Conservation (phyloP, 2,113 vertebrate species). For the Excalfactoria chinensis region DNA sequence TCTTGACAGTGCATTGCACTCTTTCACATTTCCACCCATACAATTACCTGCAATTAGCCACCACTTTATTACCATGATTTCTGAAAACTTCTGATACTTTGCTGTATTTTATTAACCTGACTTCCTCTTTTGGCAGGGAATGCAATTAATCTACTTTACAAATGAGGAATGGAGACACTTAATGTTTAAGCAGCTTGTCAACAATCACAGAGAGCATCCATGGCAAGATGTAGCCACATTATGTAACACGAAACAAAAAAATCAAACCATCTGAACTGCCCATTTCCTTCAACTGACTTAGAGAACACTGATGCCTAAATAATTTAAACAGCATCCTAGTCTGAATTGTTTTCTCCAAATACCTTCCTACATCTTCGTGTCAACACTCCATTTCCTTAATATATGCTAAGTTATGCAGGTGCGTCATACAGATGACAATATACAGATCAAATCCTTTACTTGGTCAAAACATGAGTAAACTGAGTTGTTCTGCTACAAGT, state of each 20-base stretch:
- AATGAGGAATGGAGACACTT: not conserved
- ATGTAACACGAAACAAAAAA: not conserved
- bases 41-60: not conserved
- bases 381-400: not conserved
- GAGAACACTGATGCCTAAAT: not conserved
- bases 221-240: not conserved
- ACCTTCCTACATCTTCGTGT: not conserved
- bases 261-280: rapidly evolving
- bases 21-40: not conserved
- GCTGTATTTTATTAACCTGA: not conserved
- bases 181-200: not conserved
- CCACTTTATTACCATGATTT: not conserved
- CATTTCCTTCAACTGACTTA: not conserved
- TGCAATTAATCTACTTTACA: not conserved
- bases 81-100: not conserved
- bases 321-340: not conserved
- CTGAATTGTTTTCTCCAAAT: not conserved
- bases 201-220: not conserved
- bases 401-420: not conserved
- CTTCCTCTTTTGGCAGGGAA: not conserved
- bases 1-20: not conserved
- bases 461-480: not conserved
- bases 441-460: not conserved
- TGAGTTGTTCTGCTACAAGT: not conserved
- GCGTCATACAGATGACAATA: not conserved